Base-by-base conservation (phyloP, 64 coral and sea anemone genomes). In the Stylophora pistillata region DNA sequence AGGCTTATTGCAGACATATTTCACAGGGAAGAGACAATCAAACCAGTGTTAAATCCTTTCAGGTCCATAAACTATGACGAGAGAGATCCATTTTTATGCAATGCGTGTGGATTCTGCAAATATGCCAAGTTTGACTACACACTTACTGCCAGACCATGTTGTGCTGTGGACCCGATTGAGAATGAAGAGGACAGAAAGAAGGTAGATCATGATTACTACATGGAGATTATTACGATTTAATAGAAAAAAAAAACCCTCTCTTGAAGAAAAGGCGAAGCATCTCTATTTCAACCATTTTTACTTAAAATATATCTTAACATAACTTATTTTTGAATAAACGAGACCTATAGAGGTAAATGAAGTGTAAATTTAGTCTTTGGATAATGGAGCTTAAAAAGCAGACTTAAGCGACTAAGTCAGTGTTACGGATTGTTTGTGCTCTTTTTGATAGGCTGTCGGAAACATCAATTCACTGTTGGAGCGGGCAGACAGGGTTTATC, bases 11-110 rank as follows among this genome's bases (percentile, higher is more conserved):
- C 37, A 47, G 7, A 47, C 37, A 47, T 3, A 47, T 47, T 47
- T 47, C 37, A 47, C 37, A 47, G 37, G 37, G 37, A 3, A 47
- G 37, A 21, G 17, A 13, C 11, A 18, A 30, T 33, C 72, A 21
- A 21, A 68, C 64, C 2, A 11, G 0, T 27, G 26, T n/a, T 68
- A 21, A 9, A 26, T 23, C 21, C 26, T 28, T 81, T 18, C 74
- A 99, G 97, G 79, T 99, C 97, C 0, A 99, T 99, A 56, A 99
- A 99, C 74, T 99, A 99, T 91, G 97, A 99, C 30, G 97, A 99
- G 65, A 94, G 93, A 54, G 97, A 99, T 74, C 97, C 97, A 28
- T 99, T 99, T 31, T 55, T 99, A 13, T 99, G 97, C 52, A 99
- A 99, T 88, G 97, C 97, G 21, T 99, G 97, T 68, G 97, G 97